These are phyloP conservation scores for Heliopora coerulea DNA, from an alignment of 92 coral and sea anemone genomes.

Conservation along the genomic window DNA sequence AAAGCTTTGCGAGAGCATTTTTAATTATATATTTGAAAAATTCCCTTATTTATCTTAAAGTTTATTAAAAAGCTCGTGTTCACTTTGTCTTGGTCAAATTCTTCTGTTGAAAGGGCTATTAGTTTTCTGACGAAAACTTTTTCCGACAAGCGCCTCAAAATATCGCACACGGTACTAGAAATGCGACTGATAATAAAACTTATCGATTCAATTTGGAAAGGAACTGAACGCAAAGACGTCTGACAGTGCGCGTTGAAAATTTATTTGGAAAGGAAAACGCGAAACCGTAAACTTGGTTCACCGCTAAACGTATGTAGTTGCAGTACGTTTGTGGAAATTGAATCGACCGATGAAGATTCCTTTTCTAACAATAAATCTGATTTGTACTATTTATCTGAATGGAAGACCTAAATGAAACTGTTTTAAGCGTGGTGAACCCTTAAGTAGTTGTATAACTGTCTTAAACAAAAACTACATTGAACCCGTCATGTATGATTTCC, in stretches of 20 bases:
- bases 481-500: too few species aligned
- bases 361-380: too few species aligned
- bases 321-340: neutral
- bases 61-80: neutral
- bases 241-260: neutral
- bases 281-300: neutral
- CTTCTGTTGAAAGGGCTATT: constrained; percentile 5
- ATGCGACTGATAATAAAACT: neutral
- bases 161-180: constrained; percentile 10
- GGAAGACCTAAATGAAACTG: too few species aligned
- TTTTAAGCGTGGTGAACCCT: too few species aligned
- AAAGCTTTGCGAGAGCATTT: neutral
- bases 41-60: neutral
- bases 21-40: neutral
- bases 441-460: too few species aligned
- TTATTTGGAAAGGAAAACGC: too few species aligned
- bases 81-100: neutral
- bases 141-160: constrained; percentile 5
- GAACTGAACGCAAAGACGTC: neutral
- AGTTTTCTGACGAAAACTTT: neutral
- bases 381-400: too few species aligned
- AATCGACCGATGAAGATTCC: neutral
- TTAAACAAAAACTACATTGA: too few species aligned
- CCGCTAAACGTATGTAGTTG: too few species aligned
- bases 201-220: neutral